A percentile compares a stretch with the other conserved stretches of the same genome.
Evolutionary conservation across 1,140 invertebrate species (phyloP).

Genomic region (Leptinotarsa undecemlineata): DNA sequence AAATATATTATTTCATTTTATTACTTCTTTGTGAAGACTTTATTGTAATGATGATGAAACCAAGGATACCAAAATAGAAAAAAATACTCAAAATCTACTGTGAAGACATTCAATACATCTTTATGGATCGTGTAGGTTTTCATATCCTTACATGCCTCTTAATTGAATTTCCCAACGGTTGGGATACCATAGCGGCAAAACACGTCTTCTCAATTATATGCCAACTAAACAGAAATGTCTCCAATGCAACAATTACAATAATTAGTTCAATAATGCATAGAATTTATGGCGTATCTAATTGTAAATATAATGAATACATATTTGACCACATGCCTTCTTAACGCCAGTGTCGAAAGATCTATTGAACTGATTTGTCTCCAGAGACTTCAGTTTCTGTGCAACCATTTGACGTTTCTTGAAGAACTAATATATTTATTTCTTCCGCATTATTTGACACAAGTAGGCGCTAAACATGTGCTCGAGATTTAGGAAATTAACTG

Average conservation of each 20-base stretch:
- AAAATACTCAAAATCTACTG: no score
- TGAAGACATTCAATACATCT: no score
- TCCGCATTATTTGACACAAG: constrained; percentile 16
- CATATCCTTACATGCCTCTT: not conserved
- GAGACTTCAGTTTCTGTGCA: not conserved
- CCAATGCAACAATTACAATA: not conserved
- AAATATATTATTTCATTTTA: no score
- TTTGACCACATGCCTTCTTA: constrained; percentile 17
- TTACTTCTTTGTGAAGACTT: no score
- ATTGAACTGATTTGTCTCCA: constrained; percentile 16
- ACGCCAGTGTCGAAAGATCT: constrained; percentile 24
- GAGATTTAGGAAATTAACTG: constrained; percentile 25
- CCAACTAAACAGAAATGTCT: not conserved
- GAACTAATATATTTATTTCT: constrained; percentile 24
- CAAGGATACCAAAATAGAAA: no score
- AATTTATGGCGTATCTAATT: constrained; percentile 4
- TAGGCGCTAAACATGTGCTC: constrained; percentile 25
- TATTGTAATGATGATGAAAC: no score
- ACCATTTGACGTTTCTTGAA: constrained; percentile 15
- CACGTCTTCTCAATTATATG: constrained; percentile 1
- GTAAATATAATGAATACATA: constrained; percentile 9
- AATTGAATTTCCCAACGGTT: not conserved
- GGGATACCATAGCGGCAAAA: not conserved
- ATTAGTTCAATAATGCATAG: constrained; percentile 6
- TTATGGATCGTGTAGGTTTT: not conserved